Conservation (phyloP, 2,888 invertebrate species). For the Coelinius sp. region DNA sequence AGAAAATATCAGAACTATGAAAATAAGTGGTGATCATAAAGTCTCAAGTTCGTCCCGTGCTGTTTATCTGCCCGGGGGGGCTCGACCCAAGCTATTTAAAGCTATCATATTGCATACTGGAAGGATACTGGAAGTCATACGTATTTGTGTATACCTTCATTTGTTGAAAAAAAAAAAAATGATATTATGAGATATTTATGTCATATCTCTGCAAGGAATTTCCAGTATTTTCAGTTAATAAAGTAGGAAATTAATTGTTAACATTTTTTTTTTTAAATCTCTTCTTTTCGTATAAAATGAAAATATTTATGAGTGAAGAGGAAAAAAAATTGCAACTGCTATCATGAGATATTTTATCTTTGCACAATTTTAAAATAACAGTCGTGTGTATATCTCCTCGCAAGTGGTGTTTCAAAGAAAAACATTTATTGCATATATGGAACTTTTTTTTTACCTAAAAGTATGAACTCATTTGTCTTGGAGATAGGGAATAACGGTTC, state of each 20-base stretch:
- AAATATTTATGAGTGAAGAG: not conserved
- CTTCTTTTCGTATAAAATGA: not conserved
- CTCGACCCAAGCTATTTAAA: slow-evolving; percentile 11
- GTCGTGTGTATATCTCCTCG: too few relatives aligned
- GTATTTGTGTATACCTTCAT: not conserved
- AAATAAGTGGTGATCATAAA: slow-evolving; percentile 50
- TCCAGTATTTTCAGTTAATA: too few relatives aligned
- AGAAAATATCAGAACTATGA: slow-evolving; percentile 49
- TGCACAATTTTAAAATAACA: too few relatives aligned
- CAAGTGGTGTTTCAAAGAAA: too few relatives aligned
- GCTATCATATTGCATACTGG: not conserved
- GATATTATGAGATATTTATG: not conserved
- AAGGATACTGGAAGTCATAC: slow-evolving; percentile 27
- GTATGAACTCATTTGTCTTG: not conserved
- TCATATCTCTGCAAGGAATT: not conserved
- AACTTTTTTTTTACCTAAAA: not conserved
- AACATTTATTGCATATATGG: not conserved
- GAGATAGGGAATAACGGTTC: not conserved
- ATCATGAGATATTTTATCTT: too few relatives aligned
- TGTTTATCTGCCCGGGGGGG: slow-evolving; percentile 44
- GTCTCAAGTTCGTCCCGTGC: slow-evolving; percentile 41
- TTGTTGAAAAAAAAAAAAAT: not conserved
- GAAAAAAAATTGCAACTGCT: too few relatives aligned
- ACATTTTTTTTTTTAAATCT: not conserved
- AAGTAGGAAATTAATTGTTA: not conserved